Evolutionary conservation across 2,113 vertebrate genomes (phyloP).

Genomic region (Thryonomys swinderianus): DNA sequence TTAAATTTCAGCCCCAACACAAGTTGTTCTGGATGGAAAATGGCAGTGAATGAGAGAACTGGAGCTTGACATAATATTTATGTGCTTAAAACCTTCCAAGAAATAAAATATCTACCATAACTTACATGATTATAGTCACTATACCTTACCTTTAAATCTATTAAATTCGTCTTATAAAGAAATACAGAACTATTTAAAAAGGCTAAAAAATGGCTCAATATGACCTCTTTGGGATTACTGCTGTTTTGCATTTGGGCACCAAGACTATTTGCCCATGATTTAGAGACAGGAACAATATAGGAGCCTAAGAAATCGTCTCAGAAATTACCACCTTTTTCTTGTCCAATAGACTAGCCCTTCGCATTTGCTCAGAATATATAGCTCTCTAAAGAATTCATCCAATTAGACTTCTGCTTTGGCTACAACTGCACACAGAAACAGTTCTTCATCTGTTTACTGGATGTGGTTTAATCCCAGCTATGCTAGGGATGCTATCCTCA

Average conservation of each 20-base stretch:
- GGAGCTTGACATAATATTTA: background rate
- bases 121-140: background rate
- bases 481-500: background rate
- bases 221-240: background rate
- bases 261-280: background rate
- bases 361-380: background rate
- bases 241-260: background rate
- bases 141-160: background rate
- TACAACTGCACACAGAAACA: background rate
- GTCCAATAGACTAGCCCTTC: background rate
- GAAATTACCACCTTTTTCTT: background rate
- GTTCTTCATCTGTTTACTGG: background rate
- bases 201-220: background rate
- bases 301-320: background rate
- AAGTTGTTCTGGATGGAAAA: background rate
- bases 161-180: background rate
- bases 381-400: background rate
- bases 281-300: background rate
- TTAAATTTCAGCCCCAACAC: background rate
- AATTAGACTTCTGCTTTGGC: background rate
- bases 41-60: background rate
- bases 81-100: background rate
- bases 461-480: background rate
- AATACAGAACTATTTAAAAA: background rate
- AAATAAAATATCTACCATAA: background rate